Base-by-base conservation (phyloP, 2,113 vertebrate species). In the Rhabdornis inornatus region DNA sequence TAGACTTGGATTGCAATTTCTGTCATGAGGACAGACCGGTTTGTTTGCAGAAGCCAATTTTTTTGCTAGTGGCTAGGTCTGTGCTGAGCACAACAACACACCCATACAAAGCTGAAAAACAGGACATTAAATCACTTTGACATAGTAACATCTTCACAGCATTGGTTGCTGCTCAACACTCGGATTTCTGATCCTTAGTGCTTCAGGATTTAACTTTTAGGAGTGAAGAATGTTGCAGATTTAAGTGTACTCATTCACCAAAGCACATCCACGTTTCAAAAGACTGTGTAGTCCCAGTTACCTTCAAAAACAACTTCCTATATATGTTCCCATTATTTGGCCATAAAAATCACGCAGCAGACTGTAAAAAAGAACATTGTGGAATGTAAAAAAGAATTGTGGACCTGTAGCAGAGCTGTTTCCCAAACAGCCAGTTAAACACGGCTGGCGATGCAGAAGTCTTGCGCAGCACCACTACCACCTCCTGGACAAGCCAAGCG, bases 401-500 rank as follows among this genome's bases (percentile, higher is more conserved):
- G 24, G 33, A 22, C 6, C 6, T 44, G 13, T 1, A 33, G 30
- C 19, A 13, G 30, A 47, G 2, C 0, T 2, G 35, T 25, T 45
- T 33, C 52, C 56, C 11, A 37, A 13, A 3, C 1, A 3, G 56
- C 56, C 15, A 12, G 40, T 39, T 25, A 9, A 28, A 24, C 31
- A 3, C 4, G 7, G 42, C 55, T 15, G 42, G 53, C 6, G 17
- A 28, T 3, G 57, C 21, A 37, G 22, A 8, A 1, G 6, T 45
- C 30, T 11, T 33, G 66, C 39, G 96, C 78, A 87, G 89, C 95
- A 87, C 7, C 84, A 77, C 66, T 23, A 81, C 96, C 96, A 92
- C 72, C 97, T 97, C 83, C 86, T 88, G 96, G 90, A 23, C 55
- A 24, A 66, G 18, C 30, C 60, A 24, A 47, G 52, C 28, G n/a